Base-by-base conservation (phyloP, 2,797 vertebrate genomes). In the Anas acuta region DNA sequence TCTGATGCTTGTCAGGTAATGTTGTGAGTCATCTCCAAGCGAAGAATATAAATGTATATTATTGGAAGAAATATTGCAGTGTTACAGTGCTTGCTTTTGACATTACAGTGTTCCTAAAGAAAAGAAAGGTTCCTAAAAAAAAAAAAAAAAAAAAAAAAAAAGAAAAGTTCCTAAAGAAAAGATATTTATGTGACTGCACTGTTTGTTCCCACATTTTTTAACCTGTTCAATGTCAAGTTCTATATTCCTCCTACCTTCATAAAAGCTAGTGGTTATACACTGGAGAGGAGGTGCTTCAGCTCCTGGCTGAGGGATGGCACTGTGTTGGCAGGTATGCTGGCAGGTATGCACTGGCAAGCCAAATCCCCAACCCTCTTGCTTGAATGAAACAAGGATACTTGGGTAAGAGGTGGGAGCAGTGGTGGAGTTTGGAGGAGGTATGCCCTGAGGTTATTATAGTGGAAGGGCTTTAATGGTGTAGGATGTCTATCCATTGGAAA, bases 1-100 rank as follows among this genome's bases (percentile, higher is more conserved):
- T 88, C 97, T 2, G 99, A 99, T 5, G 99, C 99, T 41, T 99
- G 99, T 93, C 99, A 99, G 99, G 99, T 99, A 96, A 97, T 90
- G 28, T 3, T 54, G 25, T 51, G 60, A 88, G 30, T 85, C 76
- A 69, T 69, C 21, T 84, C 67, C n/a, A 76, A 67, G 60, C 32
- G 76, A 22, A 57, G 37, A 74, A 69, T 33, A 77, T 25, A 64
- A 85, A 87, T 53, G n/a, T 53, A 13, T 82, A 45, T 57, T 74
- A 51, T 74, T 82, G 32, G 37, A 72, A 87, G 37, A 77, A 90
- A 82, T 18, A 3, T 8, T 83, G 45, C 72, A 66, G 72, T 54
- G 8, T 65, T 79, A 43, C 26, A 62, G 39, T 43, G 53, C 41
- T 81, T 77, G 35, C 45, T 87, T 91, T 80, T 87, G 65, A 61